Evolutionary conservation across 1,140 invertebrate species (phyloP).

Genomic region (Heliconius hewitsoni): DNA sequence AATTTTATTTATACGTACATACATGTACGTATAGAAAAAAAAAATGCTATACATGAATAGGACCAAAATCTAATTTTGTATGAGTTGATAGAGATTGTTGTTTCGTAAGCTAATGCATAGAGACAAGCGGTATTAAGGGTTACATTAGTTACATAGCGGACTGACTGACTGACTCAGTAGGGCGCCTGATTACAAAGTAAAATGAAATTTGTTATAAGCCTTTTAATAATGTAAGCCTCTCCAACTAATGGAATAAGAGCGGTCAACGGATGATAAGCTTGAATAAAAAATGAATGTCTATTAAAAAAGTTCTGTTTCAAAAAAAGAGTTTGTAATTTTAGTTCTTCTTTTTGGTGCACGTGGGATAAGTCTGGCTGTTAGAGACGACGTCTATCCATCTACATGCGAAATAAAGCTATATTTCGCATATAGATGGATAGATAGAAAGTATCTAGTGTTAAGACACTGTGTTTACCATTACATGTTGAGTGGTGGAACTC

Average conservation of each 20-base stretch:
- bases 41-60: not conserved
- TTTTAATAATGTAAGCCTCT: slow-evolving; percentile 28
- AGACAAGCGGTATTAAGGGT: slow-evolving; percentile 15
- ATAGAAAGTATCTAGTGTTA: too few relatives aligned
- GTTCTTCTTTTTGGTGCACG: too few relatives aligned
- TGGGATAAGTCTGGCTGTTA: too few relatives aligned
- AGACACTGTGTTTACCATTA: too few relatives aligned
- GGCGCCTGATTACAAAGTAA: slow-evolving; percentile 29
- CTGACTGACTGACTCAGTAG: slow-evolving; percentile 13
- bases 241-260: slow-evolving; percentile 22
- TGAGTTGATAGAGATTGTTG: slow-evolving; percentile 4
- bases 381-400: too few relatives aligned
- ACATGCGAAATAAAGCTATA: too few relatives aligned
- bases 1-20: too few relatives aligned
- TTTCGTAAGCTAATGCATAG: slow-evolving; percentile 14
- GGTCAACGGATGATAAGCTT: slow-evolving; percentile 9
- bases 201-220: slow-evolving; percentile 20
- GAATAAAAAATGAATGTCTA: not conserved
- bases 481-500: too few relatives aligned
- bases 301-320: not conserved
- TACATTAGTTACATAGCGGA: slow-evolving; percentile 22
- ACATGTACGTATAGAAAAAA: too few relatives aligned
- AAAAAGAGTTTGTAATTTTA: not conserved
- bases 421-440: too few relatives aligned
- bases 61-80: not conserved